Conservation (phyloP, 2,888 invertebrate species). For the Nycteola revayana region DNA sequence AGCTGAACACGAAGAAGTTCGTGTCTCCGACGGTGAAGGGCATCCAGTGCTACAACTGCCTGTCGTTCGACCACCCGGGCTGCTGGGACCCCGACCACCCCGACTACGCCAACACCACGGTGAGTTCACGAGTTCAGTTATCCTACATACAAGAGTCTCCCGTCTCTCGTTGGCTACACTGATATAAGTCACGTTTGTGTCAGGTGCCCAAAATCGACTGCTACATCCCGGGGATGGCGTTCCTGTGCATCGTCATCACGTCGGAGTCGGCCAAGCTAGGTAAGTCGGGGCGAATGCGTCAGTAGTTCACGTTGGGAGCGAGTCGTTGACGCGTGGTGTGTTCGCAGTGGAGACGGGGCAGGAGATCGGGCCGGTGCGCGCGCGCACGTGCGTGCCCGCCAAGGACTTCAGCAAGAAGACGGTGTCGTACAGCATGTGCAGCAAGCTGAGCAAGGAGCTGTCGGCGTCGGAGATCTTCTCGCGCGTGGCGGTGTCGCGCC, state of each 20-base stretch:
- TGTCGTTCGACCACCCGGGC: slow-evolving; percentile 74
- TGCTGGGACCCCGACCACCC: slow-evolving; percentile 79
- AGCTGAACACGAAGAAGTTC: slow-evolving; percentile 66
- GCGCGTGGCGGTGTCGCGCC: slow-evolving; percentile 62
- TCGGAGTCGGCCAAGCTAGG: slow-evolving; percentile 72
- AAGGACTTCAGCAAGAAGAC: slow-evolving; percentile 74
- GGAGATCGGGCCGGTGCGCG: slow-evolving; percentile 73
- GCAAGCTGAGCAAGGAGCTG: slow-evolving; percentile 70
- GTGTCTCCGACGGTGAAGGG: slow-evolving; percentile 64
- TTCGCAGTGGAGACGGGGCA: slow-evolving; percentile 68
- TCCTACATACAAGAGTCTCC: too few relatives aligned
- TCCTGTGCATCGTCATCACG: slow-evolving; percentile 71
- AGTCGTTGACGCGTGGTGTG: neutral
- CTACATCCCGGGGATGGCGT: slow-evolving; percentile 75
- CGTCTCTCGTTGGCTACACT: too few relatives aligned
- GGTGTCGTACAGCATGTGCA: slow-evolving; percentile 72
- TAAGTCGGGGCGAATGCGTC: too few relatives aligned
- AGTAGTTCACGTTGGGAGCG: neutral
- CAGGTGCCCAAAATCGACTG: slow-evolving; percentile 76
- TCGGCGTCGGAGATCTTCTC: slow-evolving; percentile 74
- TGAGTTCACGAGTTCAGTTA: slow-evolving; percentile 26
- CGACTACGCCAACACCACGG: slow-evolving; percentile 70
- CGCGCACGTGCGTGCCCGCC: slow-evolving; percentile 71
- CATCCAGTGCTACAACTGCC: slow-evolving; percentile 74
- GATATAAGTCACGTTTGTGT: too few relatives aligned